phyloP scores from a whole-genome alignment of 2,888 invertebrate genomes.

The Digitonthophagus gazella region DNA sequence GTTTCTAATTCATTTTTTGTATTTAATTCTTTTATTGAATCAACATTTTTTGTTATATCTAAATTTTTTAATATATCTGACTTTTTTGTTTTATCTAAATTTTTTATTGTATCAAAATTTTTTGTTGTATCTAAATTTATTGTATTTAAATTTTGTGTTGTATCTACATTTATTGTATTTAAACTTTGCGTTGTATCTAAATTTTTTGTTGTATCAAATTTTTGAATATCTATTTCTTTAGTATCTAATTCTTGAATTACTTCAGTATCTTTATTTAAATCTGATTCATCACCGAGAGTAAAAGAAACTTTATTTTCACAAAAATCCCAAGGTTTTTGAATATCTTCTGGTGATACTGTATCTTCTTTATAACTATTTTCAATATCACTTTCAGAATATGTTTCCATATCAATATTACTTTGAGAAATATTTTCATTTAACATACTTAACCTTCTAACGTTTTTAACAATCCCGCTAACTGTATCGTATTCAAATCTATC shows the following conservation, averaged over 20 bases:
- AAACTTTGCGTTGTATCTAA: background rate
- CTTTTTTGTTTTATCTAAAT: no score
- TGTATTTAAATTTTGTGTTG: no score
- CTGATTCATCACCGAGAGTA: conserved; percentile 12
- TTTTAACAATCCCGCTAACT: conserved; percentile 59
- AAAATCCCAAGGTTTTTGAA: conserved; percentile 19
- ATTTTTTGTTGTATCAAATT: no score
- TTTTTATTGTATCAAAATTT: no score
- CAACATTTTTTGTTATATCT: no score
- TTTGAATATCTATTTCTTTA: no score
- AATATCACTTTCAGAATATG: conserved; percentile 22
- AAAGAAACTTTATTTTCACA: conserved; percentile 21
- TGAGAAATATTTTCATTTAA: conserved; percentile 8
- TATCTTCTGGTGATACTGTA: conserved; percentile 14
- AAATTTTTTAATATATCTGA: no score
- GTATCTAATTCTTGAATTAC: no score
- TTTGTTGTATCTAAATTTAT: no score
- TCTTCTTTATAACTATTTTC: conserved; percentile 10
- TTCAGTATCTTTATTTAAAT: conserved; percentile 17
- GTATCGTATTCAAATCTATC: conserved; percentile 55
- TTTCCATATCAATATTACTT: conserved; percentile 10
- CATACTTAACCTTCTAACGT: conserved; percentile 44
- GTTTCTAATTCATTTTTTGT: conserved; percentile 3
- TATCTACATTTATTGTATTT: background rate
- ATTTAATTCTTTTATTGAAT: no score